A percentile compares a stretch with the other conserved stretches of the same genome.
These are phyloP conservation scores for Sebastes jordani DNA, from an alignment of 2,797 vertebrate species.

Conservation along the genomic window DNA sequence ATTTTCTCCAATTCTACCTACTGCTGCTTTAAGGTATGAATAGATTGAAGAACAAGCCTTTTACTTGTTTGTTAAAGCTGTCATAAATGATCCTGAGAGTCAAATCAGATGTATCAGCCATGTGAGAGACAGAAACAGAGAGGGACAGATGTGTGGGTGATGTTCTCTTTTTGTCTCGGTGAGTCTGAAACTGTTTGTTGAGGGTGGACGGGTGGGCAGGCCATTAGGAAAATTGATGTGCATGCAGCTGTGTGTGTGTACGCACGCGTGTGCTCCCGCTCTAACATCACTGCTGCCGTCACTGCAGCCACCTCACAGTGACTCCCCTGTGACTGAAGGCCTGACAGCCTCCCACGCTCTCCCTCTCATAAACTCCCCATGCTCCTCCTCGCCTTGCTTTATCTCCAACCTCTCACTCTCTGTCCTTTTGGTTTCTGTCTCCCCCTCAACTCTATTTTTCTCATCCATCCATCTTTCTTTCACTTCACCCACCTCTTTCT, in stretches of 20 bases:
- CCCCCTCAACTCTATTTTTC: conserved; percentile 23
- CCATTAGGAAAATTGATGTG: conserved; percentile 68
- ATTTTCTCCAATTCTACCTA: fast-evolving
- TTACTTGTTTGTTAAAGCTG: not conserved
- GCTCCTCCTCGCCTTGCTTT: conserved; percentile 35
- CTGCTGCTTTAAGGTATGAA: too few species aligned
- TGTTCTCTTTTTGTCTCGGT: conserved; percentile 46
- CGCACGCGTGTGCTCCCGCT: conserved; percentile 24
- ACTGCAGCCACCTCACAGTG: conserved; percentile 76
- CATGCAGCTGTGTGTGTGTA: conserved; percentile 43
- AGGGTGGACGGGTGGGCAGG: conserved; percentile 50
- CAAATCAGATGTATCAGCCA: not conserved
- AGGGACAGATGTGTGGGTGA: conserved; percentile 52
- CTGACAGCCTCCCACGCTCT: conserved; percentile 76
- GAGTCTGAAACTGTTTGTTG: conserved; percentile 62
- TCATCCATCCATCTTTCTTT: conserved; percentile 19
- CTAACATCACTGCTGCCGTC: conserved; percentile 79
- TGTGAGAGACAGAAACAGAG: conserved; percentile 7
- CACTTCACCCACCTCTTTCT: conserved; percentile 27
- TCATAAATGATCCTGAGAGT: not conserved
- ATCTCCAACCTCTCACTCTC: conserved; percentile 12
- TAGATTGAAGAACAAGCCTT: too few species aligned
- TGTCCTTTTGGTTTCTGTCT: conserved; percentile 11
- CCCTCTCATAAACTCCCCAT: conserved; percentile 47
- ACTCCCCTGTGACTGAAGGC: conserved; percentile 77